Base-by-base conservation (phyloP, 23 tunicate species). In the Styela clava region DNA sequence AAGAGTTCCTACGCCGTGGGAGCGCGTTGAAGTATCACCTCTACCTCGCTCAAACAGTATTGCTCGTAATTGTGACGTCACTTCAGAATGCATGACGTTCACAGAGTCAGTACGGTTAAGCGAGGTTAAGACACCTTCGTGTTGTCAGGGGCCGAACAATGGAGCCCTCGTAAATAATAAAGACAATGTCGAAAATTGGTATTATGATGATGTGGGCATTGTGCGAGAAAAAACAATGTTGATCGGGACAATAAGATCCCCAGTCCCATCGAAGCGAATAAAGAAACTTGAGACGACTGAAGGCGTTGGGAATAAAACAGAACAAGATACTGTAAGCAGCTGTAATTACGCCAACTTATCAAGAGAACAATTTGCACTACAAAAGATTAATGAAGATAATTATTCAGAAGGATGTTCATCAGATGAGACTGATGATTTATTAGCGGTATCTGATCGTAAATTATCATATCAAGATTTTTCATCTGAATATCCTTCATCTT, bases 121-220 rank as follows among this genome's bases (percentile, higher is more conserved):
- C 5, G 77, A 34, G 77, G 77, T 71, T 34, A 34, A 18, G 77
- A 35, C 77, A 71, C 77, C 37, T 71, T 16, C 34, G 34, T 71
- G 77, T 71, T 71, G 77, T 71, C 77, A 71, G 34, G 77, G 77
- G 77, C 77, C 32, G 77, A 71, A 71, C 77, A 71, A 71, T 71
- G 34, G 77, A 32, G 32, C 34, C 34, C 32, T 28, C 77, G 29
- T 71, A 71, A 71, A 71, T 71, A 71, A 21, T n/a, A 71, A 71
- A 71, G 35, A 71, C 77, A 71, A 71, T 28, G 77, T 34, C 34
- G 24, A 32, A 22, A 35, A 71, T 30, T 34, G 35, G 32, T 71
- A 28, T 71, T 34, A 71, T 27, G 34, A 71, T 5, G 77, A 34
- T 34, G 7, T 34, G 77, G 77, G 77, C 34, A 71, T 71, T 71